Conservation (phyloP, 1,140 invertebrate species). For the Drosophila elegans region DNA sequence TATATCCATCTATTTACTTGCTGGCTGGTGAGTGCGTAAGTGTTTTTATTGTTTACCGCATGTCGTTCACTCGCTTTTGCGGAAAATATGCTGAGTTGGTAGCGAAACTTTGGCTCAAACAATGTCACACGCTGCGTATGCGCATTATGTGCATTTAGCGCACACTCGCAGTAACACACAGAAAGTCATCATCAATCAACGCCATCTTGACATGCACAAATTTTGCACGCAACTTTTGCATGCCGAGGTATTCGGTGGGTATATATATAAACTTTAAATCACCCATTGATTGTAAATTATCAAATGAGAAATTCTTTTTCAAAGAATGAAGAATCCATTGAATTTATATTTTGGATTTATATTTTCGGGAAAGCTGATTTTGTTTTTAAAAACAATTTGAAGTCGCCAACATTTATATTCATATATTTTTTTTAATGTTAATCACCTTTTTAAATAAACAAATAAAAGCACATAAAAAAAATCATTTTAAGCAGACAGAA, state of each 20-base stretch:
- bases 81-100: conserved; percentile 38
- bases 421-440: too few species aligned
- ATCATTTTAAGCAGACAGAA: too few species aligned
- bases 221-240: conserved; percentile 51
- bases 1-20: conserved; percentile 20
- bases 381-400: too few species aligned
- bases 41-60: conserved; percentile 45
- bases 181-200: conserved; percentile 59
- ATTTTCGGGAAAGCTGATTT: too few species aligned
- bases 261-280: neutral
- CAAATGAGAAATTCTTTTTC: neutral
- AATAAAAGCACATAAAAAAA: too few species aligned
- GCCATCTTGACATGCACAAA: conserved; percentile 53
- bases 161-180: conserved; percentile 14
- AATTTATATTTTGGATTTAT: too few species aligned
- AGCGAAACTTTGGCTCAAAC: conserved; percentile 22
- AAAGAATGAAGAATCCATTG: too few species aligned
- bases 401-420: too few species aligned
- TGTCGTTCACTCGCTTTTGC: conserved; percentile 21
- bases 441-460: too few species aligned
- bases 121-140: conserved; percentile 68
- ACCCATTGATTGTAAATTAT: neutral
- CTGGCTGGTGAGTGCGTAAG: conserved; percentile 6
- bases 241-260: neutral
- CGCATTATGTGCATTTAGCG: conserved; percentile 63